Evolutionary conservation across 1,140 invertebrate genomes (phyloP), one percentile per base, ranked within the genome.

Genomic region (Dreissena rostriformis): DNA sequence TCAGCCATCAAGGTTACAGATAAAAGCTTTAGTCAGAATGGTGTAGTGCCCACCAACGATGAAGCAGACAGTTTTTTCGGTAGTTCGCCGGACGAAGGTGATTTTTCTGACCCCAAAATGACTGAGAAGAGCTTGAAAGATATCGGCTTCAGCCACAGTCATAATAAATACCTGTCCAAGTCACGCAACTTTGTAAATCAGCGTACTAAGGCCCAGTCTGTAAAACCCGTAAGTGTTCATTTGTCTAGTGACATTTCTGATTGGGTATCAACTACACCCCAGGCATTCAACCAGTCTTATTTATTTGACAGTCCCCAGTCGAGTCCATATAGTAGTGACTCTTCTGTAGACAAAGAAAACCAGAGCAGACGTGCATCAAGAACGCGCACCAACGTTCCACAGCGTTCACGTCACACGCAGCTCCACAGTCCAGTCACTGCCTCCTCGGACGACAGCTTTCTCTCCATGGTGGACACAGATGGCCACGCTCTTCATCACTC

Each of bases 1-100:
- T 28, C 26, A 19, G 39, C 57, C 8, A 49, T 84, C n/a, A 78
- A 78, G 22, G 49, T 57, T 29, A 77, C 28, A 63, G 67, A 87
- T 82, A 75, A 81, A 19, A 88, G 86, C 84, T 88, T 87, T 55
- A 86, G 75, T 68, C 61, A 77, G n/a, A 86, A 88, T 74, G 82
- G 86, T 49, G 63, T 86, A 15, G 12, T 88, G 19, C 87, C 90
- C 11, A 80, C 84, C 19, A 75, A 75, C 52, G 80, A 86, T 11
- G 71, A 86, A n/a, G 80, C 87, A 0, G 86, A 87, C 7, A 57
- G 55, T 24, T 88, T 84, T 19, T 89, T 89, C 68, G 51, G 70
- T 61, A 29, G 39, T 72, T 61, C 19, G 7, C 24, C 72, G 17
- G 29, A 61, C 17, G 63, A 74, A 28, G 49, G 53, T 61, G 75